phyloP scores from a whole-genome alignment of 1,140 invertebrate species.

The Neuroterus valhalla region DNA sequence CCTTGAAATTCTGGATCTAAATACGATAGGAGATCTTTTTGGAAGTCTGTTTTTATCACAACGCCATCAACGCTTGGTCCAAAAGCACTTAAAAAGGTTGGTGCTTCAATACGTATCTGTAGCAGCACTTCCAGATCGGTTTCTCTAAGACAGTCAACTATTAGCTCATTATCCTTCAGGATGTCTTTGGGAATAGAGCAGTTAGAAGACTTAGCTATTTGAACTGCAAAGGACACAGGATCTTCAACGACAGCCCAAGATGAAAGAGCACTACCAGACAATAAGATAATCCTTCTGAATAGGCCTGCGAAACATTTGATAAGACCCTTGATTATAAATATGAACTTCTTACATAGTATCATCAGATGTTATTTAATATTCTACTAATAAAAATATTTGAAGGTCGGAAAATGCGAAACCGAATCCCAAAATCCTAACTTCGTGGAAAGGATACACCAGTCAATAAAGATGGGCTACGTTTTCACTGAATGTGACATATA shows the following conservation, averaged over 20 bases:
- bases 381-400: too few relatives aligned
- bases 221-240: conserved; percentile 88
- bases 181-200: conserved; percentile 88
- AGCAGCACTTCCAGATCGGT: conserved; percentile 86
- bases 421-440: too few relatives aligned
- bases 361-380: too few relatives aligned
- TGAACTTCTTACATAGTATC: too few relatives aligned
- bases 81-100: conserved; percentile 89
- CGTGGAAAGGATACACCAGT: too few relatives aligned
- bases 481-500: too few relatives aligned
- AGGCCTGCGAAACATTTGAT: conserved; percentile 77
- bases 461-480: too few relatives aligned
- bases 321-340: too few relatives aligned
- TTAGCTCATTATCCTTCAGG: conserved; percentile 85
- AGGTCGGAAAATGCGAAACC: too few relatives aligned
- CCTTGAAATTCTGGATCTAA: conserved; percentile 82
- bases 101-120: conserved; percentile 85
- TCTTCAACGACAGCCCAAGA: conserved; percentile 96
- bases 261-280: conserved; percentile 94
- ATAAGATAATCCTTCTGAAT: conserved; percentile 92
- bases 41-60: conserved; percentile 87
- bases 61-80: conserved; percentile 91
- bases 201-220: conserved; percentile 89
- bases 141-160: conserved; percentile 88
- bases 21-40: conserved; percentile 83